Percentiles rank a stretch among this genome's conserved stretches.
phyloP scores from a whole-genome alignment of 2,797 vertebrate genomes.

The Staurois parvus region DNA sequence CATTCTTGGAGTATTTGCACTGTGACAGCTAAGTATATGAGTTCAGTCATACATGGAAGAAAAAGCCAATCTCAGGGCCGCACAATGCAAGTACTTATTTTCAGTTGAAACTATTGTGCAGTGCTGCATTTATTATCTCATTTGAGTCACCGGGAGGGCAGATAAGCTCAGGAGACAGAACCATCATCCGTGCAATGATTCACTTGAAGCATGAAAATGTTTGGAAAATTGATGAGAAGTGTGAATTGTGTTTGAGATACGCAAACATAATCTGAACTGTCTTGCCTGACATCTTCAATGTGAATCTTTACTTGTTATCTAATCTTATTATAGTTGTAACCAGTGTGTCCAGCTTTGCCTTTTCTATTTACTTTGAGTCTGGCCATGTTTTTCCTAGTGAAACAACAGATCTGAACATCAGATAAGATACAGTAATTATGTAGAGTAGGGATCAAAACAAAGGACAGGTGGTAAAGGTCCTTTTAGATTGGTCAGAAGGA shows the following conservation, averaged over 20 bases:
- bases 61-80: neutral
- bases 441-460: neutral
- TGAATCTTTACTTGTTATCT: neutral
- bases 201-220: conserved; percentile 18
- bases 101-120: conserved; percentile 7
- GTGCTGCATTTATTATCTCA: conserved; percentile 1
- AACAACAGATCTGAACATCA: too few species aligned
- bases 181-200: conserved; percentile 1
- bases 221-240: conserved; percentile 20
- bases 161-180: neutral
- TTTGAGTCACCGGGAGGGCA: neutral
- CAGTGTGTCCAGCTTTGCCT: neutral
- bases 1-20: conserved; percentile 3
- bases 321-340: neutral
- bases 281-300: neutral
- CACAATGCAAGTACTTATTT: conserved; percentile 18
- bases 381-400: neutral
- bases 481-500: neutral
- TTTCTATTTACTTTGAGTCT: neutral
- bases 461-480: neutral
- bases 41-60: neutral
- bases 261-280: neutral
- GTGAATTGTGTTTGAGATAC: neutral
- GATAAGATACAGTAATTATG: neutral
- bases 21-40: conserved; percentile 8